Conservation (phyloP, 2,113 vertebrate species). For the Dasyprocta punctata region DNA sequence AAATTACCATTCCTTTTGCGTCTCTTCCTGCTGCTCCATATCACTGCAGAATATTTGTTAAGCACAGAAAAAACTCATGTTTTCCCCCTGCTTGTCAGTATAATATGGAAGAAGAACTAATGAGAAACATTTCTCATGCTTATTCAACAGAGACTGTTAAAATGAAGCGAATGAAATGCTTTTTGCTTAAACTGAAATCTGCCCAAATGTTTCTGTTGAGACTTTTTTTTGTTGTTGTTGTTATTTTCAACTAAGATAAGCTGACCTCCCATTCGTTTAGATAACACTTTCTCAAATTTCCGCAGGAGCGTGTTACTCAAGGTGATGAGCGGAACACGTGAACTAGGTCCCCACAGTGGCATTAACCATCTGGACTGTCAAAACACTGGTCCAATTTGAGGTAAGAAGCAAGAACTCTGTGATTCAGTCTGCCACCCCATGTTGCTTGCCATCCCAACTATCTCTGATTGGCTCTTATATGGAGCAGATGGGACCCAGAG, state of each 20-base stretch:
- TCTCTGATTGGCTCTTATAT: neutral
- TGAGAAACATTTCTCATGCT: conserved; percentile 78
- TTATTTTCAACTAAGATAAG: conserved; percentile 39
- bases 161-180: conserved; percentile 63
- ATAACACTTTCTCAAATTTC: conserved; percentile 46
- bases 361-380: conserved; percentile 44
- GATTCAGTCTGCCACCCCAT: neutral
- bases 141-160: conserved; percentile 78
- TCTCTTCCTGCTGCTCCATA: conserved; percentile 85
- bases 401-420: neutral
- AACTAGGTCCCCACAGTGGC: neutral
- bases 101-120: conserved; percentile 78
- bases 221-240: conserved; percentile 21
- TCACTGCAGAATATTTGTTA: conserved; percentile 84
- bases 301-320: neutral
- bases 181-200: conserved; percentile 77
- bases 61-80: conserved; percentile 83
- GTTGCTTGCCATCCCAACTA: neutral
- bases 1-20: conserved; percentile 86
- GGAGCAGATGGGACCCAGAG: neutral
- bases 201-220: conserved; percentile 76
- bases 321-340: conserved; percentile 1
- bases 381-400: neutral
- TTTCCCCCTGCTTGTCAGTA: conserved; percentile 80
- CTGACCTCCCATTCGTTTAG: conserved; percentile 66